Evolutionary conservation across 2,113 vertebrate species (phyloP), one percentile per base, ranked within the genome.

Genomic region (Hoplias malabaricus): DNA sequence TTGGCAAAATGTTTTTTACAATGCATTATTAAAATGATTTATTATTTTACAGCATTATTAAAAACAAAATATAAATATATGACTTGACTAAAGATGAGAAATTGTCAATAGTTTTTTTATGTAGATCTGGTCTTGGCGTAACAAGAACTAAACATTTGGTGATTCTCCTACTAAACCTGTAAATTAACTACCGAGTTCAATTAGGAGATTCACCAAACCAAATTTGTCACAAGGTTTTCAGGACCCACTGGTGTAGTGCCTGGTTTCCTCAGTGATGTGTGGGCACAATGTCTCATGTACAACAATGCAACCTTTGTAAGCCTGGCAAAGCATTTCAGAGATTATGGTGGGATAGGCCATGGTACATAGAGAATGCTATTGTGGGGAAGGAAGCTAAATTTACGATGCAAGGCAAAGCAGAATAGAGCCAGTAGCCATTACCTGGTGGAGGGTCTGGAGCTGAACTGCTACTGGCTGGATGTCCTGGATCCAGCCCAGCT

Each of bases 361-460:
- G 63, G 38, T n/a, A 54, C n/a, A 43, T 21, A 69, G 65, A n/a
- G 11, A 54, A 0, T 50, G 62, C 69, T 50, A 46, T 42, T 27
- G 42, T 36, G 50, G 56, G 21, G 67, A 62, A 73, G 42, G 68
- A 34, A 5, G 23, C 33, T 25, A 77, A 53, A 82, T 75, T 77
- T 77, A 83, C 11, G 21, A 48, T 29, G 1, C 84, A 36, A 66
- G 40, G 38, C 42, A 78, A 77, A 76, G 40, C n/a, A 53, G 36
- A 12, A 12, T 21, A 16, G 48, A 63, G 68, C 61, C 75, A 73
- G 61, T 36, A 12, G 33, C 34, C 57, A 61, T 61, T 87, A 89
- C 88, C 87, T 88, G 84, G 79, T 84, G 70, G 78, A 75, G 77
- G 68, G 42, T 87, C 85, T 82, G 84, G 78, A 77, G 77, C 77